Percentiles rank a stretch among this genome's conserved stretches.
phyloP scores from a whole-genome alignment of 1,140 invertebrate species.

The Hesperophylax magnus region DNA sequence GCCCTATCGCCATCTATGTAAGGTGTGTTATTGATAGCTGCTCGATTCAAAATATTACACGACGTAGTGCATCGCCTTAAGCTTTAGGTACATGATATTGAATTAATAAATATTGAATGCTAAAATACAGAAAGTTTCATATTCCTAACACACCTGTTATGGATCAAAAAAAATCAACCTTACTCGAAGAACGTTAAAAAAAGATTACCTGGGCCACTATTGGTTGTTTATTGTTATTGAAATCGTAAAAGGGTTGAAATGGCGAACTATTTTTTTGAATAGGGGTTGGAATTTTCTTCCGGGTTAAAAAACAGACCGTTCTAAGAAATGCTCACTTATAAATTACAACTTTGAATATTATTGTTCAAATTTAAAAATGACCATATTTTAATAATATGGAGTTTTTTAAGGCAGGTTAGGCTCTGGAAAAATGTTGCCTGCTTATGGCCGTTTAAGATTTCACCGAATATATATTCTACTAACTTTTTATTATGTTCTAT shows the following conservation, averaged over 20 bases:
- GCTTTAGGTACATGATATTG: no score
- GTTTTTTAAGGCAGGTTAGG: background rate
- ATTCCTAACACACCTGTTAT: background rate
- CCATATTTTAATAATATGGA: background rate
- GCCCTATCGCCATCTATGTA: no score
- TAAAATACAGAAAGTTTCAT: background rate
- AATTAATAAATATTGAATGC: no score
- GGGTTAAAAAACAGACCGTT: conserved; percentile 21
- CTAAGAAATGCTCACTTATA: background rate
- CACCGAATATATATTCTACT: no score
- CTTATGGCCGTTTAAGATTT: background rate
- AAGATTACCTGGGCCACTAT: background rate
- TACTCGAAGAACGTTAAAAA: background rate
- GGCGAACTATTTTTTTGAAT: background rate
- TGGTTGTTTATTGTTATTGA: conserved; percentile 4
- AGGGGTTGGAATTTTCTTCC: conserved; percentile 7
- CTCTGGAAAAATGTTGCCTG: background rate
- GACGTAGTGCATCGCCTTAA: no score
- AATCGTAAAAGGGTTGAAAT: conserved; percentile 28
- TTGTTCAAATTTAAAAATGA: background rate
- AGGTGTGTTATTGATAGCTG: no score
- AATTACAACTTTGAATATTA: conserved; percentile 4
- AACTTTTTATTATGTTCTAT: no score
- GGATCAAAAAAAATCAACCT: background rate
- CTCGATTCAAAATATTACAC: no score